Evolutionary conservation across 2,888 invertebrate species (phyloP), one percentile per base, ranked within the genome.

Genomic region (Enoplolaimus lenunculus): DNA sequence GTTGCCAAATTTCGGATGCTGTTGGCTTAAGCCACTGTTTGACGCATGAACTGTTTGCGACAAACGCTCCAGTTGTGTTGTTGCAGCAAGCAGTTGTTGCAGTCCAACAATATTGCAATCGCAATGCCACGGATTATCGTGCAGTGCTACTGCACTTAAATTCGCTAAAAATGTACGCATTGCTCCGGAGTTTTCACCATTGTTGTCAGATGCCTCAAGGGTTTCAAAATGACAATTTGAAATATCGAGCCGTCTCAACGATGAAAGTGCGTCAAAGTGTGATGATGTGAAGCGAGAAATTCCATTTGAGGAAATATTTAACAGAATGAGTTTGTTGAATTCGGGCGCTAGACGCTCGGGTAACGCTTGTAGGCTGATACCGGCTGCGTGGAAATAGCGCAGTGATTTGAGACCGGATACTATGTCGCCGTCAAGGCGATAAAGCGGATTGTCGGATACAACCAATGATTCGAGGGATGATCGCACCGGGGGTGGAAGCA

Each of bases 41-140:
- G 7, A 7, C 7, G 21, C 7, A 45, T 45, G 45, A 13, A 45
- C 45, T n/a, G n/a, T n/a, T n/a, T n/a, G n/a, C 7, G 7, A 7
- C 7, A 21, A 45, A 13, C 21, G 7, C 7, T 21, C 45, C 7
- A 45, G 7, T 13, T 21, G 7, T 13, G 7, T 21, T 7, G 21
- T 7, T 7, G 45, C 45, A 13, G 7, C 21, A 31, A 66, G 26
- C n/a, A 31, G 29, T 2, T 29, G 13, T 21, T 31, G 67, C 7
- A 66, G 7, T 7, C 2, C 7, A 3, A 21, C n/a, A 34, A 31
- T 66, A 34, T 34, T 31, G 31, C 67, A 66, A 31, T 66, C 34
- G 67, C 67, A 66, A 34, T 34, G 30, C 67, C 67, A 66, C 33
- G 34, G 67, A n/a, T 66, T 66, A 7, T 34, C 67, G 34, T 66